Evolutionary conservation across 1,140 invertebrate species (phyloP).

Genomic region (Homalodisca vitripennis): DNA sequence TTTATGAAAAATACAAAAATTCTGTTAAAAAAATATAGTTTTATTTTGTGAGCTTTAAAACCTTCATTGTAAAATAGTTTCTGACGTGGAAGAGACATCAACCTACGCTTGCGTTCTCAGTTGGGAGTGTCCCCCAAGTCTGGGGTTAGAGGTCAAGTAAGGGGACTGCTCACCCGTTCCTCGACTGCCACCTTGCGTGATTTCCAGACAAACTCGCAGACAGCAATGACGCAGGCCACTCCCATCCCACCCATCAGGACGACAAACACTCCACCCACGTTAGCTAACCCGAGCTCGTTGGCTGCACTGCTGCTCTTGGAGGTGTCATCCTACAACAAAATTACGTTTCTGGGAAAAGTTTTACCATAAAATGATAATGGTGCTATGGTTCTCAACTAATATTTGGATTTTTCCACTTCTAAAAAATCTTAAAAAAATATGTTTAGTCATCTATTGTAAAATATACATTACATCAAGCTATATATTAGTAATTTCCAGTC

Average conservation of each 20-base stretch:
- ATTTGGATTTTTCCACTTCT: no score
- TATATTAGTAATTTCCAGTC: no score
- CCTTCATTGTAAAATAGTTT: no score
- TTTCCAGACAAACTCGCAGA: slow-evolving; percentile 93
- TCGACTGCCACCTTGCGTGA: slow-evolving; percentile 87
- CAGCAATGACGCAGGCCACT: slow-evolving; percentile 82
- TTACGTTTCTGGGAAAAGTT: slow-evolving; percentile 6
- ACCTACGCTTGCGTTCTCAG: slow-evolving; percentile 17
- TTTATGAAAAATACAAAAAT: no score
- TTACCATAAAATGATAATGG: no score
- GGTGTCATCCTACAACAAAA: slow-evolving; percentile 65
- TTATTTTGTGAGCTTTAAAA: no score
- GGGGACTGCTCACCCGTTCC: slow-evolving; percentile 64
- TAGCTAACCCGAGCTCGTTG: slow-evolving; percentile 83
- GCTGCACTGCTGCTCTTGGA: slow-evolving; percentile 82
- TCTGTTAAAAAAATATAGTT: no score
- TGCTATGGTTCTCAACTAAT: no score
- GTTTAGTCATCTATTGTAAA: no score
- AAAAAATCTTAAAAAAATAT: no score
- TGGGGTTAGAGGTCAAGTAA: slow-evolving; percentile 43
- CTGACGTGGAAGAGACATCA: no score
- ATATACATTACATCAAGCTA: no score
- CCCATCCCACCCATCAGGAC: slow-evolving; percentile 90
- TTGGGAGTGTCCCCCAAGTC: slow-evolving; percentile 40
- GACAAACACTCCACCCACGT: slow-evolving; percentile 94